phyloP scores from a whole-genome alignment of 2,113 vertebrate species.

The Genyomyrus donnyi region DNA sequence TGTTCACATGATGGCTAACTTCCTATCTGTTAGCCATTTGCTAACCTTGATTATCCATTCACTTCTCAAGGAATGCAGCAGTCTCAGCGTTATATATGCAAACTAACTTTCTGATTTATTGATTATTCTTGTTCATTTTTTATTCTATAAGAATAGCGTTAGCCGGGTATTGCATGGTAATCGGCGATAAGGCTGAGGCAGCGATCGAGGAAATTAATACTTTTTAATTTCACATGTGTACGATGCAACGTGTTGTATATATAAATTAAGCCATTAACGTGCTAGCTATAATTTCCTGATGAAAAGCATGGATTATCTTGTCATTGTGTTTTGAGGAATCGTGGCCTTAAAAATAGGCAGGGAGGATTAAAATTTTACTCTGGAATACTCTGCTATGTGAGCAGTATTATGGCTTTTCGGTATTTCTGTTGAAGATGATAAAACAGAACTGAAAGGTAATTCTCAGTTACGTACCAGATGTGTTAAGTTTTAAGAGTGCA shows the following conservation, averaged over 20 bases:
- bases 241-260: neutral
- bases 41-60: neutral
- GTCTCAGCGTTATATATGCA: neutral
- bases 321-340: neutral
- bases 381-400: neutral
- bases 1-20: neutral
- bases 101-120: neutral
- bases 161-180: neutral
- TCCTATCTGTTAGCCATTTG: neutral
- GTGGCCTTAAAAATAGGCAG: neutral
- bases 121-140: neutral
- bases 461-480: neutral
- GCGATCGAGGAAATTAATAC: neutral
- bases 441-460: neutral
- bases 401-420: neutral
- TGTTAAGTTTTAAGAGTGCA: slow-evolving; percentile 30
- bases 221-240: neutral
- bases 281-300: neutral
- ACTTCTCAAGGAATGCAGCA: neutral
- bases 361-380: neutral
- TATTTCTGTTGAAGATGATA: neutral
- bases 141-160: neutral
- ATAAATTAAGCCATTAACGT: neutral
- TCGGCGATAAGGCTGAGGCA: neutral
- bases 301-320: neutral